Evolutionary conservation across 2,888 invertebrate genomes (phyloP).

Genomic region (Schrankia costaestrigalis): DNA sequence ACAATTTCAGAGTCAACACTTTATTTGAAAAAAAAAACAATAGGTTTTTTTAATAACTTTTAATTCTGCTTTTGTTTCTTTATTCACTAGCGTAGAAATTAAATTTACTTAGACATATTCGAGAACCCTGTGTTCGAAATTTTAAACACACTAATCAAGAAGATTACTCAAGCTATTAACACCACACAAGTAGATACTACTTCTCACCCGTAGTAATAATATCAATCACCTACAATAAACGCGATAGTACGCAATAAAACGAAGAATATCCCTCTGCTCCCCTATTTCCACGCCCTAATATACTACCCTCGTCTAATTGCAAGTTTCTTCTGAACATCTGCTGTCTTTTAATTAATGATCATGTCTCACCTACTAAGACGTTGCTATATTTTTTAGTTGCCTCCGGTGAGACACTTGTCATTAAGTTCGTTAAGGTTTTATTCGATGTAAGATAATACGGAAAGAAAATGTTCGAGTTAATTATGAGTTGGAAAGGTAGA

Average conservation of each 20-base stretch:
- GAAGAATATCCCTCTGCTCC: constrained; percentile 37
- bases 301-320: constrained; percentile 53
- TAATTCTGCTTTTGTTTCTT: too few species aligned
- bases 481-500: too few species aligned
- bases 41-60: too few species aligned
- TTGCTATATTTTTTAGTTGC: constrained; percentile 23
- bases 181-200: too few species aligned
- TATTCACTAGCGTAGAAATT: too few species aligned
- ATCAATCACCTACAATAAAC: constrained; percentile 11
- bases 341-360: constrained; percentile 67
- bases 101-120: too few species aligned
- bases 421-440: constrained; percentile 25
- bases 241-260: constrained; percentile 44
- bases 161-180: too few species aligned
- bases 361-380: constrained; percentile 39
- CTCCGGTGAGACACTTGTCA: constrained; percentile 27
- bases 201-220: too few species aligned
- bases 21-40: too few species aligned
- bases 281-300: constrained; percentile 37
- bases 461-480: not conserved
- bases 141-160: too few species aligned
- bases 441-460: not conserved
- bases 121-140: too few species aligned
- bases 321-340: constrained; percentile 64
- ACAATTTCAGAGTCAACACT: too few species aligned